Conservation (phyloP, 2,797 vertebrate genomes). For the Australoheros facetus region DNA sequence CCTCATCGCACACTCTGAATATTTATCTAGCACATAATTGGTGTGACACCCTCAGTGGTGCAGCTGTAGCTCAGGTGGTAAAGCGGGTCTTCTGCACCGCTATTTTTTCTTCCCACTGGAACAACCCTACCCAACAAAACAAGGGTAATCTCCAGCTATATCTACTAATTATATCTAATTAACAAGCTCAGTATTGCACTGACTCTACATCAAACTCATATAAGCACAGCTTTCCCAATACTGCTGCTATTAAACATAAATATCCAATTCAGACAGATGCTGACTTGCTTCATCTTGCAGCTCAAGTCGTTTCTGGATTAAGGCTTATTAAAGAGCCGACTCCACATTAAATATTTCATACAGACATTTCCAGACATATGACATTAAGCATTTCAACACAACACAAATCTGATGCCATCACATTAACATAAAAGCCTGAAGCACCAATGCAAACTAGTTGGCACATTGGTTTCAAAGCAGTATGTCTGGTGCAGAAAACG, state of each 20-base stretch:
- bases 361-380: not conserved
- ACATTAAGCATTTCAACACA: not conserved
- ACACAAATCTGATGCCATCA: not conserved
- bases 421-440: not conserved
- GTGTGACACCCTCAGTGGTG: not conserved
- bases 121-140: not conserved
- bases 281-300: not conserved
- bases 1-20: not conserved
- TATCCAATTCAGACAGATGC: not conserved
- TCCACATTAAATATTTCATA: not conserved
- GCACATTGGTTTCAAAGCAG: not conserved
- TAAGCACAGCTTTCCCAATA: not conserved
- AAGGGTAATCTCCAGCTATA: not conserved
- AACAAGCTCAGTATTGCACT: slow-evolving; percentile 1
- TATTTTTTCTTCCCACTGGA: not conserved
- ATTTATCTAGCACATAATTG: not conserved
- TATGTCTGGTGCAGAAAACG: accelerated
- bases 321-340: not conserved
- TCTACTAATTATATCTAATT: not conserved
- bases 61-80: no score
- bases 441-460: no score
- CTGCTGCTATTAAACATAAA: not conserved
- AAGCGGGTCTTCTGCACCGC: no score
- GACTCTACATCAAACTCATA: not conserved
- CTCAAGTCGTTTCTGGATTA: not conserved